Conservation (phyloP, 2,113 vertebrate species). For the Redunca redunca region DNA sequence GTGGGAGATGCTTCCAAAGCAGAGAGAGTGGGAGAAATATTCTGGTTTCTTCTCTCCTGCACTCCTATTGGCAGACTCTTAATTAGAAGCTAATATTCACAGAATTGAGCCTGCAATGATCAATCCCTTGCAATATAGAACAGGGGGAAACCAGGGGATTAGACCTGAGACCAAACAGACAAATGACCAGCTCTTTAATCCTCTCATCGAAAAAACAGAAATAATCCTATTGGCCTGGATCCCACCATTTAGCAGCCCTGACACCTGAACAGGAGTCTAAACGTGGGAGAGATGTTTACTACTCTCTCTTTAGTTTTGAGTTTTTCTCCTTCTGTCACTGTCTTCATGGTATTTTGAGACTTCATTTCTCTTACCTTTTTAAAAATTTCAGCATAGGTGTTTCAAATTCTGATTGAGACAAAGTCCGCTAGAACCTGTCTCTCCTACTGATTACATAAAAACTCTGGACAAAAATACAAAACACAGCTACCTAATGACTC, state of each 20-base stretch:
- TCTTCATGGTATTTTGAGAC: neutral
- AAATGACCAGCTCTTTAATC: neutral
- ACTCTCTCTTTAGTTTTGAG: neutral
- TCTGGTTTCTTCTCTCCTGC: neutral
- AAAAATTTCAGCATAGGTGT: neutral
- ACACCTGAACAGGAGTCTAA: neutral
- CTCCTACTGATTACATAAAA: neutral
- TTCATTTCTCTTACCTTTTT: neutral
- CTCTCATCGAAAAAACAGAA: neutral
- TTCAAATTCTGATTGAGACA: neutral
- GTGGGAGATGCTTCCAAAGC: neutral
- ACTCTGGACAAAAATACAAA: neutral
- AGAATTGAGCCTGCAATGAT: neutral
- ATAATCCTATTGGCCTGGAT: neutral
- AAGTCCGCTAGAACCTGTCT: neutral
- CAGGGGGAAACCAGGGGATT: neutral
- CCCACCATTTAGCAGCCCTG: neutral
- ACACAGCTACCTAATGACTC: neutral
- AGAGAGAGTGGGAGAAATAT: neutral
- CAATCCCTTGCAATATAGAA: neutral
- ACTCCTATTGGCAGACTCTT: neutral
- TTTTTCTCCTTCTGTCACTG: neutral
- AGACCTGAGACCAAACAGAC: neutral
- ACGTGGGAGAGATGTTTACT: neutral
- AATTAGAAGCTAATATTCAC: neutral